Evolutionary conservation across 2,797 vertebrate genomes (phyloP), one percentile per base, ranked within the genome.

Genomic region (Gorsachius magnificus): DNA sequence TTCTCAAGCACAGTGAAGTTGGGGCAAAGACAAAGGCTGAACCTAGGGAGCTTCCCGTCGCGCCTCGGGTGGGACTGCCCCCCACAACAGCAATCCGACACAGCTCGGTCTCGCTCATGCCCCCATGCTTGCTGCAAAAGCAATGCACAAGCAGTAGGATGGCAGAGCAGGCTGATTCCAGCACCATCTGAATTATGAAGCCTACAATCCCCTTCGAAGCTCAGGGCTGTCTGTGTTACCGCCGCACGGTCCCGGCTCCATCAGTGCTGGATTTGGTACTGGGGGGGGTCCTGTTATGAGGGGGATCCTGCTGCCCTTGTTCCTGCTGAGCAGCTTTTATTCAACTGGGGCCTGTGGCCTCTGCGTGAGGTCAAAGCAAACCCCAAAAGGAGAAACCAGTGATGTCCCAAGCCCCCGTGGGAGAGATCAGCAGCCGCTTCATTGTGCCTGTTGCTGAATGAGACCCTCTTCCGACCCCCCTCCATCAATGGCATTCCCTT

Each of bases 201-300:
- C 36, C 36, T 33, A 7, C 2, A 4, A 13, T 33, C 16, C 35
- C 9, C 3, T 7, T 9, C 36, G 51, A 72, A 64, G 21, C 25
- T 20, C 50, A 16, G 11, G 4, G 51, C 38, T 29, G n/a, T 2
- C 13, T 2, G 26, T 3, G 1, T 13, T 48, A 5, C 61, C 35
- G 48, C 80, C 1, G 1, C 68, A 29, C 6, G 2, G 3, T 5
- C 46, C 65, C 66, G 81, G 14, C 17, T 80, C 63, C 12, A 13
- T 15, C 56, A 18, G 20, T 1, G 1, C 53, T 58, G 63, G 22
- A 9, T 46, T 71, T 69, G 20, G 54, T 36, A 22, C 20, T 3
- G 6, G 15, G 21, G 18, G 1, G 3, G 16, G 58, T 69, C 64
- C 61, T 11, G 3, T 22, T 11, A 50, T 20, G 26, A 77, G 46